Conservation (phyloP, 2,113 vertebrate genomes). For the Antigone vipio region DNA sequence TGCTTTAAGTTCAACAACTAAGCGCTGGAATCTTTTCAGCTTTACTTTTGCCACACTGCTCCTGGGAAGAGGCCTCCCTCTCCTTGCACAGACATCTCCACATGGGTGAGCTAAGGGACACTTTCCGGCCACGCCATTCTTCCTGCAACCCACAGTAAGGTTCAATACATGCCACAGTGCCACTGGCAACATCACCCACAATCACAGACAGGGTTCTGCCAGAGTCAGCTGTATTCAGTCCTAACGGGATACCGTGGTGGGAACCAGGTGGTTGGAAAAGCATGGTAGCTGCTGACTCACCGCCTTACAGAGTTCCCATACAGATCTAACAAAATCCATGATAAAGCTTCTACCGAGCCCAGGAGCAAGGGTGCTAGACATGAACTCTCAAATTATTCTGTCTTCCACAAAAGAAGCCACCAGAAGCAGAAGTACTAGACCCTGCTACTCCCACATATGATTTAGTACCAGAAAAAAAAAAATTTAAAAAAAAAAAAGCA, state of each 20-base stretch:
- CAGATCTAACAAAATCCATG: neutral
- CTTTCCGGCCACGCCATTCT: neutral
- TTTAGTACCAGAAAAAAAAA: neutral
- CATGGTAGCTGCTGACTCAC: neutral
- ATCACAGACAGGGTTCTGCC: neutral
- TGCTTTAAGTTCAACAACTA: neutral
- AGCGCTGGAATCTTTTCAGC: neutral
- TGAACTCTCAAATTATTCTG: neutral
- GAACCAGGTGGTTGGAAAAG: neutral
- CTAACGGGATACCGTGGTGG: neutral
- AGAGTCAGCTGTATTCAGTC: neutral
- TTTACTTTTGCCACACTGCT: neutral
- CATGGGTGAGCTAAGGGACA: neutral
- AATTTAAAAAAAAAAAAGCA: too few species aligned
- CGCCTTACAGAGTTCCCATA: neutral
- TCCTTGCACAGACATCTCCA: neutral
- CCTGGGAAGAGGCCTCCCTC: neutral
- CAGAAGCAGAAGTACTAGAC: neutral
- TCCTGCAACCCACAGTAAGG: neutral
- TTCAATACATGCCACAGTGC: accelerated
- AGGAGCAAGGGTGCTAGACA: neutral
- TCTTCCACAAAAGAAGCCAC: neutral
- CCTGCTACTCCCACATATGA: neutral
- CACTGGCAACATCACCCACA: neutral
- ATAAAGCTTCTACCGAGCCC: neutral